Evolutionary conservation across 2,113 vertebrate species (phyloP).

Genomic region (Pavo muticus): DNA sequence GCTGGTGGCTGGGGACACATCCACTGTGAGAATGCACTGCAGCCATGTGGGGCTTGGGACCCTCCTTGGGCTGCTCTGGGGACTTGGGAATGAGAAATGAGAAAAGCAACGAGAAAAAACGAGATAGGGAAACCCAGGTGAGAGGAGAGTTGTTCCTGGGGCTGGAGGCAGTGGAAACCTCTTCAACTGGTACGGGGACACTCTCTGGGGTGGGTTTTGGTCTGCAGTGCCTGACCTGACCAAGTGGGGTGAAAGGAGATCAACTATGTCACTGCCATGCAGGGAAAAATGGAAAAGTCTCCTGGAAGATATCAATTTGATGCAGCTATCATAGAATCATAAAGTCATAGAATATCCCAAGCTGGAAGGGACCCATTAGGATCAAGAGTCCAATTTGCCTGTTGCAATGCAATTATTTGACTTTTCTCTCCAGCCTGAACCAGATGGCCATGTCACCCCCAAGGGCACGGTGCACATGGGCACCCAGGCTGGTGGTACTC

Average conservation of each 20-base stretch:
- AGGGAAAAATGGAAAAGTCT: neutral
- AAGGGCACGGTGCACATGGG: fast-evolving
- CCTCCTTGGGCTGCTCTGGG: neutral
- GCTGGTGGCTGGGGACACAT: neutral
- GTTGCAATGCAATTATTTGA: neutral
- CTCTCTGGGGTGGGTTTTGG: neutral
- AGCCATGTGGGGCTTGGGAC: neutral
- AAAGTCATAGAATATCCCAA: too few relatives aligned
- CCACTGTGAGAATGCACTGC: fast-evolving
- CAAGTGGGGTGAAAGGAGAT: neutral
- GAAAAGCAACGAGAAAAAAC: neutral
- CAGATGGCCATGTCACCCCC: neutral
- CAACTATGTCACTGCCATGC: neutral
- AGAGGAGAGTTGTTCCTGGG: neutral
- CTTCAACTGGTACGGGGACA: neutral
- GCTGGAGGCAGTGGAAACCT: neutral
- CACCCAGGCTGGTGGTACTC: neutral
- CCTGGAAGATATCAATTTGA: neutral
- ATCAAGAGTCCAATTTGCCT: neutral
- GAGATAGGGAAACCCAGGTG: neutral
- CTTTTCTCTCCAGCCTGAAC: neutral
- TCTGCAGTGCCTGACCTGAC: neutral
- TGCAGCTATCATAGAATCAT: neutral
- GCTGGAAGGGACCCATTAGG: too few relatives aligned
- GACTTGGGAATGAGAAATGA: neutral